phyloP scores from a whole-genome alignment of 2,113 vertebrate species.

The Ictalurus furcatus region DNA sequence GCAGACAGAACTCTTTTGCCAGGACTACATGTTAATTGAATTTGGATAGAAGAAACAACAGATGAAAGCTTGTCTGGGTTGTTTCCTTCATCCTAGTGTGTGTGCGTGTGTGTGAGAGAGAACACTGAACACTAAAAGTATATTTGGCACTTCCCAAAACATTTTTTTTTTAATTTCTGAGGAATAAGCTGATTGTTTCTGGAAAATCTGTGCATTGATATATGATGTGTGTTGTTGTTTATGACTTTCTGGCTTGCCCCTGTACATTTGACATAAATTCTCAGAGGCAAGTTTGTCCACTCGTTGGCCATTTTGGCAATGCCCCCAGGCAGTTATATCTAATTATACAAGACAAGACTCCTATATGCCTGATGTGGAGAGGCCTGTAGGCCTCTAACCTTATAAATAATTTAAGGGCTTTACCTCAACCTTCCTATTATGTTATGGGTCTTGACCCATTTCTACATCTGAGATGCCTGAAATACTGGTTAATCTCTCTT shows the following conservation, averaged over 20 bases:
- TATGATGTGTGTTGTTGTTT: background rate
- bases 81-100: slow-evolving; percentile 26
- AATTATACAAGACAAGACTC: background rate
- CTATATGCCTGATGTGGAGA: background rate
- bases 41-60: slow-evolving; percentile 65
- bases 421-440: background rate
- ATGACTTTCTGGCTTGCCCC: background rate
- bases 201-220: background rate
- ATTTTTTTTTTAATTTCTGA: background rate
- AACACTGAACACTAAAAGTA: background rate
- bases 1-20: slow-evolving; percentile 51
- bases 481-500: no score
- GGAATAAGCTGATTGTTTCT: background rate
- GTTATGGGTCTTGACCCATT: no score
- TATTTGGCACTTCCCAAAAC: background rate
- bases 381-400: background rate
- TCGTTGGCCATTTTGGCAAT: background rate
- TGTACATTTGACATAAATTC: background rate
- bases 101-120: background rate
- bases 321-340: background rate
- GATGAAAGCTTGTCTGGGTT: slow-evolving; percentile 65
- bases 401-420: background rate
- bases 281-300: background rate
- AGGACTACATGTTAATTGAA: slow-evolving; percentile 62
- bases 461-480: no score